Percentiles rank a stretch among this genome's conserved stretches.
Conservation (phyloP, 2,113 vertebrate species). For the Oryzias curvinotus region DNA sequence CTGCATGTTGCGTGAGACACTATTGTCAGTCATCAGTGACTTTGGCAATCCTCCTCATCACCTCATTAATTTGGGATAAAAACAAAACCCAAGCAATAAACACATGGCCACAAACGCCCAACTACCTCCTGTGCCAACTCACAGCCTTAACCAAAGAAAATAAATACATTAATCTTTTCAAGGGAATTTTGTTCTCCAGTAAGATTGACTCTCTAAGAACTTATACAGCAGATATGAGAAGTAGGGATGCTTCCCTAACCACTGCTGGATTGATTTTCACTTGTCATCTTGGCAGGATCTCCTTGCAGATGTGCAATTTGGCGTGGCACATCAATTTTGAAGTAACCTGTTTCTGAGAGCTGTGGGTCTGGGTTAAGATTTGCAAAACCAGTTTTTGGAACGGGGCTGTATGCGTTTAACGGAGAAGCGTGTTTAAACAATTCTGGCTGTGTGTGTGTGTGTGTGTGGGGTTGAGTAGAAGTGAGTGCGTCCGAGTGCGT, state of each 20-base stretch:
- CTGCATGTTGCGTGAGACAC: slow-evolving; percentile 73
- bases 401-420: slow-evolving; percentile 61
- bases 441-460: slow-evolving; percentile 45
- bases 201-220: slow-evolving; percentile 27
- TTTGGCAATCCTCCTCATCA: slow-evolving; percentile 72
- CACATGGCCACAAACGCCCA: slow-evolving; percentile 74
- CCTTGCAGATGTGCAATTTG: slow-evolving; percentile 84
- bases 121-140: slow-evolving; percentile 60
- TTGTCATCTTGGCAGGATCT: slow-evolving; percentile 69
- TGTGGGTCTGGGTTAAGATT: slow-evolving; percentile 51
- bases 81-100: slow-evolving; percentile 79
- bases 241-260: slow-evolving; percentile 69
- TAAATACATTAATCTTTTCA: slow-evolving; percentile 78
- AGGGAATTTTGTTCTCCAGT: slow-evolving; percentile 66
- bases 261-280: slow-evolving; percentile 61
- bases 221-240: slow-evolving; percentile 65
- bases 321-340: slow-evolving; percentile 76
- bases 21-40: slow-evolving; percentile 57
- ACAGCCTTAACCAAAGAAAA: slow-evolving; percentile 65
- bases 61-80: slow-evolving; percentile 79
- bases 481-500: slow-evolving; percentile 54
- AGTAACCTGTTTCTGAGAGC: slow-evolving; percentile 65
- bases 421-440: slow-evolving; percentile 61
- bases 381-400: slow-evolving; percentile 42
- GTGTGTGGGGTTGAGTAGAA: slow-evolving; percentile 52